Conservation (phyloP, 2,113 vertebrate genomes). For the Scomber scombrus region DNA sequence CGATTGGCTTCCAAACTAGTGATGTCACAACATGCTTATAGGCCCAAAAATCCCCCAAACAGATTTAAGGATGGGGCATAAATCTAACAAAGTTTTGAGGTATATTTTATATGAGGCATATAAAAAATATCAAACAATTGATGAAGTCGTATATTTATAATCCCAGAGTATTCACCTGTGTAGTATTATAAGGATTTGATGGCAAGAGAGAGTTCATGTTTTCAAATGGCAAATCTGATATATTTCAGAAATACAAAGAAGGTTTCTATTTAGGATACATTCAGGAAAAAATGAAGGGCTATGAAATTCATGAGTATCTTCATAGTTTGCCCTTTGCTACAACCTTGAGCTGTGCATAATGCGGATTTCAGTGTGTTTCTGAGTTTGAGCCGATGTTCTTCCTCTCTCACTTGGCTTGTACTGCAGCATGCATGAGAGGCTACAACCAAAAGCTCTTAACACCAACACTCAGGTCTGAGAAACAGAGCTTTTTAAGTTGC, state of each 20-base stretch:
- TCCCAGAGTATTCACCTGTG: too few relatives aligned
- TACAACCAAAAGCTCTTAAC: conserved; percentile 60
- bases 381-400: conserved; percentile 43
- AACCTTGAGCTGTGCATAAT: conserved; percentile 60
- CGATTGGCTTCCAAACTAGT: too few relatives aligned
- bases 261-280: background rate
- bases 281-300: conserved; percentile 20
- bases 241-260: conserved; percentile 22
- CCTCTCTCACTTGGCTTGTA: conserved; percentile 17
- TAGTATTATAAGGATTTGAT: background rate
- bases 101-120: background rate
- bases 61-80: too few relatives aligned
- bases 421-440: conserved; percentile 29
- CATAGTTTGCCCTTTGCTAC: conserved; percentile 50
- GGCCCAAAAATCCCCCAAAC: too few relatives aligned
- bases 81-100: too few relatives aligned
- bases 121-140: background rate
- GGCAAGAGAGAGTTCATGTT: background rate
- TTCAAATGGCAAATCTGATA: conserved; percentile 10
- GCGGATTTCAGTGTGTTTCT: conserved; percentile 26
- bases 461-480: conserved; percentile 13
- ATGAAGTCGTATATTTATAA: background rate
- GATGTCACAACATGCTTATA: too few relatives aligned
- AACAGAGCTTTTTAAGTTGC: conserved; percentile 35
- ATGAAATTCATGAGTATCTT: conserved; percentile 63